Percentiles rank a stretch among this genome's conserved stretches.
These are phyloP conservation scores for Andrena cerasifolii DNA, from an alignment of 1,140 invertebrate genomes.

Conservation along the genomic window DNA sequence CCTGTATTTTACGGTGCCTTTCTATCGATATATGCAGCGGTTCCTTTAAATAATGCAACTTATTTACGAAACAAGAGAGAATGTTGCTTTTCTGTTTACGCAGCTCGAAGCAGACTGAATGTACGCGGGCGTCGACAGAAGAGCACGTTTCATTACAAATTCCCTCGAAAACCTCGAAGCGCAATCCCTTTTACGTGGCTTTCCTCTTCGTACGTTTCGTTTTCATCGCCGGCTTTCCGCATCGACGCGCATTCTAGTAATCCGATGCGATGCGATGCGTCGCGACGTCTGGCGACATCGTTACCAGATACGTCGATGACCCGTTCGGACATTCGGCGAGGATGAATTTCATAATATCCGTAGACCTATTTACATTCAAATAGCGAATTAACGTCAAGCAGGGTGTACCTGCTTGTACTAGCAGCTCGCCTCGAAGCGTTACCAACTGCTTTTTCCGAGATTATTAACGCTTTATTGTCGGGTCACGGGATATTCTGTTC, in stretches of 20 bases:
- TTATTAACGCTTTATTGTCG: no score
- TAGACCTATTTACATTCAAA: slow-evolving; percentile 40
- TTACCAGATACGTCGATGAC: slow-evolving; percentile 29
- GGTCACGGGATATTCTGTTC: no score
- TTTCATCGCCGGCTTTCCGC: slow-evolving; percentile 6
- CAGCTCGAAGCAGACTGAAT: neutral
- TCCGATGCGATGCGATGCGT: slow-evolving; percentile 25
- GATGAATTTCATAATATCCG: slow-evolving; percentile 17
- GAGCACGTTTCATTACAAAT: neutral
- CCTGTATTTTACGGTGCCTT: neutral
- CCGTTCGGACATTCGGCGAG: neutral
- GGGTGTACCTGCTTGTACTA: no score
- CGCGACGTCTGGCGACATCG: slow-evolving; percentile 19
- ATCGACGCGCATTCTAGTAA: slow-evolving; percentile 17
- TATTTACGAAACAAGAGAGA: neutral
- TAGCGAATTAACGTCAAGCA: slow-evolving; percentile 21
- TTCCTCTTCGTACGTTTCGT: neutral
- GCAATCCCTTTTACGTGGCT: neutral
- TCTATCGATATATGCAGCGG: neutral
- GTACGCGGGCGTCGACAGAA: neutral
- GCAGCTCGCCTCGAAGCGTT: no score
- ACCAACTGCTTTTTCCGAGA: no score
- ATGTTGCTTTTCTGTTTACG: neutral
- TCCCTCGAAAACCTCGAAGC: neutral
- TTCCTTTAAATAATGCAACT: neutral